Percentiles rank a stretch among this genome's conserved stretches.
Evolutionary conservation across 2,113 vertebrate genomes (phyloP).

Genomic region (Gasterosteus aculeatus): DNA sequence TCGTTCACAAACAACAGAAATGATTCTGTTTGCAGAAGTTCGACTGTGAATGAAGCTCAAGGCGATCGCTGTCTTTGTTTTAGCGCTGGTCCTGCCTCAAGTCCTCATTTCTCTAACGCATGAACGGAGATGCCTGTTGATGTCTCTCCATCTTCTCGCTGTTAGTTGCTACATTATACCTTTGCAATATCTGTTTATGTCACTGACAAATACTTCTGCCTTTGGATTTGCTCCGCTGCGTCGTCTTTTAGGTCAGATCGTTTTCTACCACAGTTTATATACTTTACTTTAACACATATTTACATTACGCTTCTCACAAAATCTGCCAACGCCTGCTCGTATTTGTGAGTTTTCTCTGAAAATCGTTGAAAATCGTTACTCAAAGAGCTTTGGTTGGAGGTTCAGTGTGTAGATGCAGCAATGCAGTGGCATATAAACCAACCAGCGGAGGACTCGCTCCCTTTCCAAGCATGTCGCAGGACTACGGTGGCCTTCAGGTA

Average conservation of each 20-base stretch:
- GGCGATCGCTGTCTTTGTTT: neutral
- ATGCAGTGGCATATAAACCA: neutral
- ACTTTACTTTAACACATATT: neutral
- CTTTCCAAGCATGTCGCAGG: neutral
- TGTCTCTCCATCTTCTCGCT: neutral
- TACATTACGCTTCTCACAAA: neutral
- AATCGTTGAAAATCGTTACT: neutral
- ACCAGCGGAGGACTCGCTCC: neutral
- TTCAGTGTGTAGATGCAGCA: no score
- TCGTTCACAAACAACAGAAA: conserved; percentile 16
- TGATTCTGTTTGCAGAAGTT: conserved; percentile 8
- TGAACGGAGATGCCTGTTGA: neutral
- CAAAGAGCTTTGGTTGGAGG: neutral
- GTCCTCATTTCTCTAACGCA: conserved; percentile 7
- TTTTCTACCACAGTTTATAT: neutral
- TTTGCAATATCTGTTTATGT: neutral
- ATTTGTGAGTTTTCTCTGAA: neutral
- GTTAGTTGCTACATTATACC: neutral
- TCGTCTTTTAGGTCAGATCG: neutral
- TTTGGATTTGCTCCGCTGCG: neutral
- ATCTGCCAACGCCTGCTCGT: neutral
- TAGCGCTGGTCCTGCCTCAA: neutral
- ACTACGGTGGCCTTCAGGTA: neutral
- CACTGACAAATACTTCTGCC: neutral
- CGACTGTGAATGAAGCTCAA: conserved; percentile 3